Base-by-base conservation (phyloP, 1,140 invertebrate species). In the Plodia interpunctella region DNA sequence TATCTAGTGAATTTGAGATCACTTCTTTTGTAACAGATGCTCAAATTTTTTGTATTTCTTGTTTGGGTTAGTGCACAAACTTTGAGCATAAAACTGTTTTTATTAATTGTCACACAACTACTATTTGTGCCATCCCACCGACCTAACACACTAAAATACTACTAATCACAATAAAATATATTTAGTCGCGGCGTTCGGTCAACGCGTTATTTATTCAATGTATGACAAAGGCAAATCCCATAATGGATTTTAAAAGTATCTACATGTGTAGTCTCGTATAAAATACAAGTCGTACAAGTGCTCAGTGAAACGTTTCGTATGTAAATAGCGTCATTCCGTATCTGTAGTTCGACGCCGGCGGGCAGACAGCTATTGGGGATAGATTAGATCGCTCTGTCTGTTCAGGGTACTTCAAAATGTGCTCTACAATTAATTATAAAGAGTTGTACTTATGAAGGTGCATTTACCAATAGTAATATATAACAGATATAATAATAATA, bases 241-340 rank as follows among this genome's bases (percentile, higher is more conserved):
- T 20, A 51, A 20, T 17, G 15, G 38, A n/a, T 15, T 17, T 44
- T 15, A 44, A 17, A 44, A n/a, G 13, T 44, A 44, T 4, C 13
- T 44, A 44, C 38, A 44, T 44, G 38, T 44, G 38, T 44, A 44
- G 13, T 57, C 62, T 63, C 59, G 76, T 68, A 80, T 82, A 79
- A 78, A 76, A 78, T 77, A 75, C 67, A 70, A 78, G 73, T 69
- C 72, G 68, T 80, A 72, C 80, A 80, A 65, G 75, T 70, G 72
- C 72, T 82, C 78, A 77, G 74, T 76, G 78, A 83, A 86, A 80
- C 83, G 80, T 83, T 86, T 83, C 83, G 80, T 83, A 87, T 87
- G 83, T 83, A 87, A 84, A 87, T 87, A 71, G 64, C 64, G 60
- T 68, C 70, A 74, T 84, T 84, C 30, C 10, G 30, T 32, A 87